These are phyloP conservation scores for Amphipoea oculea DNA, from an alignment of 2,888 invertebrate genomes.

Conservation along the genomic window DNA sequence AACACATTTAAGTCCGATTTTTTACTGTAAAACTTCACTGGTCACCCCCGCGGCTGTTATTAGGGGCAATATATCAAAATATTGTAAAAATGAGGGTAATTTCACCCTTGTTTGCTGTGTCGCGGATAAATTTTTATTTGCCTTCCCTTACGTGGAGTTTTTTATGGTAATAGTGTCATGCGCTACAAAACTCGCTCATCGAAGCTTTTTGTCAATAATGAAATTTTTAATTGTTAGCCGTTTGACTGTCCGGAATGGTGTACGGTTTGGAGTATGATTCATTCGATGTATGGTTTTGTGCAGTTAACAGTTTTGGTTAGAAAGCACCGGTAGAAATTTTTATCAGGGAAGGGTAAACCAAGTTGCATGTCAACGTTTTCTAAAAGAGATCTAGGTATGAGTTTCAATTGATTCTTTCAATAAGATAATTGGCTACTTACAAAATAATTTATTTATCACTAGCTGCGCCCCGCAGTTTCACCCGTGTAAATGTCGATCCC, in stretches of 20 bases:
- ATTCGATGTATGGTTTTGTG: slow-evolving; percentile 1
- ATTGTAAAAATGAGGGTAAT: slow-evolving; percentile 84
- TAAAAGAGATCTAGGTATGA: background rate
- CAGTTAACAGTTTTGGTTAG: background rate
- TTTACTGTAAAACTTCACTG: slow-evolving; percentile 80
- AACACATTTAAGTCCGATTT: slow-evolving; percentile 86
- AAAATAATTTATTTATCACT: too few relatives aligned
- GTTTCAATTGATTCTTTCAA: background rate
- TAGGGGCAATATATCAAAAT: slow-evolving; percentile 89
- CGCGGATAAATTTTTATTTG: slow-evolving; percentile 71
- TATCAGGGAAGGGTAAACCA: background rate
- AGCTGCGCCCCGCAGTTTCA: too few relatives aligned
- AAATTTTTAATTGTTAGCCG: slow-evolving; percentile 47
- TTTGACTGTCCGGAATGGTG: slow-evolving; percentile 2
- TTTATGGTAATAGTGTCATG: slow-evolving; percentile 62
- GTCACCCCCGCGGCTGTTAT: slow-evolving; percentile 81
- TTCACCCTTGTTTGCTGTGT: slow-evolving; percentile 80
- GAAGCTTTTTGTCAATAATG: slow-evolving; percentile 64
- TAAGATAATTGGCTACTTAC: too few relatives aligned
- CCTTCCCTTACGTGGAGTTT: slow-evolving; percentile 58
- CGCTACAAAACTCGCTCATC: slow-evolving; percentile 46
- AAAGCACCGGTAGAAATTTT: background rate
- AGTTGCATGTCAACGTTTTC: background rate
- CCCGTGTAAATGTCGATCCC: too few relatives aligned
- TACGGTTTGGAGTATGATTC: slow-evolving; percentile 40